Evolutionary conservation across 2,797 vertebrate genomes (phyloP).

Genomic region (Pangasius larnaudii): DNA sequence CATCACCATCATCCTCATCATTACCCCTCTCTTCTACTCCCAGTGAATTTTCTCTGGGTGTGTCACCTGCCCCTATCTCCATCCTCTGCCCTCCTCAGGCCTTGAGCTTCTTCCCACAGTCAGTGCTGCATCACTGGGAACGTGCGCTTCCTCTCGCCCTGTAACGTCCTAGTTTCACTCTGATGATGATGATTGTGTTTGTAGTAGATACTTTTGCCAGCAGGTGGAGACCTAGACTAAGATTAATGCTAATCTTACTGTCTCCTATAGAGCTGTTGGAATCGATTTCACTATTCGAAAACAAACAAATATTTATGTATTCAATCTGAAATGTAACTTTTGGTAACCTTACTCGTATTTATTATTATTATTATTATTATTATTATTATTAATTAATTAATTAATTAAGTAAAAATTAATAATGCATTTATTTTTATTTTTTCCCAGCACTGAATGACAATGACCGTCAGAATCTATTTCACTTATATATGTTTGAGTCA

Average conservation of each 20-base stretch:
- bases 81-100: constrained; percentile 23
- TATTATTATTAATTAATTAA: background rate
- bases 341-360: background rate
- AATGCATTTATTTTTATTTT: too few relatives aligned
- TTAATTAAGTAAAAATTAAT: too few relatives aligned
- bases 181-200: background rate
- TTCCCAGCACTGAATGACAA: too few relatives aligned
- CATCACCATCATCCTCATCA: constrained; percentile 36
- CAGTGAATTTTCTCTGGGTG: constrained; percentile 48
- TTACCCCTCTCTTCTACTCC: constrained; percentile 28
- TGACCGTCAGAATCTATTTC: too few relatives aligned
- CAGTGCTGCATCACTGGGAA: constrained; percentile 39
- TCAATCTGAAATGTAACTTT: background rate
- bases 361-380: background rate
- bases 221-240: background rate
- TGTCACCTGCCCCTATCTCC: background rate
- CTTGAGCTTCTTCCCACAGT: constrained; percentile 20
- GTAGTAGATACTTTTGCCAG: constrained; percentile 38
- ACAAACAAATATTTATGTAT: background rate
- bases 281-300: background rate
- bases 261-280: background rate
- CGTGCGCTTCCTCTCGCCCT: constrained; percentile 28
- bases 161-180: constrained; percentile 24
- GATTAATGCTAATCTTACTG: too few relatives aligned
- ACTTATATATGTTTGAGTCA: too few relatives aligned